phyloP scores from a whole-genome alignment of 2,797 vertebrate species.

The Hemibagrus guttatus region DNA sequence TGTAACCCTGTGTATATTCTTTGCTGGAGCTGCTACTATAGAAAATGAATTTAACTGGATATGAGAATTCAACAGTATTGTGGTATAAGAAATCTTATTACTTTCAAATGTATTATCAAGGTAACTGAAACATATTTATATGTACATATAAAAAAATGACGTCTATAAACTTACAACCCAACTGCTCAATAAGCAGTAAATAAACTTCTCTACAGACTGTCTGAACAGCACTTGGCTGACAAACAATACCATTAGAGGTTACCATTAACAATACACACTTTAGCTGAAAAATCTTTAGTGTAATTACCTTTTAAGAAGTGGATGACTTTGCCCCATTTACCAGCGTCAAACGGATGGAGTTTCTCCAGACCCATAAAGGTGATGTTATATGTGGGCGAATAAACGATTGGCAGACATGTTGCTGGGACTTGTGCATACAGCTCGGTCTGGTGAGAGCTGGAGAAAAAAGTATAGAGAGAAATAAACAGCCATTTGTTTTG shows the following conservation, averaged over 20 bases:
- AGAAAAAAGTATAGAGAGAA: background rate
- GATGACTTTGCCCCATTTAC: slow-evolving; percentile 97
- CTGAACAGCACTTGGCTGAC: background rate
- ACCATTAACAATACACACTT: background rate
- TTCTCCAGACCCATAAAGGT: slow-evolving; percentile 96
- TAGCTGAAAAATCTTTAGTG: background rate
- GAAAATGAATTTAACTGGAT: background rate
- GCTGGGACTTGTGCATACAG: slow-evolving; percentile 77
- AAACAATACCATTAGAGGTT: slow-evolving; percentile 14
- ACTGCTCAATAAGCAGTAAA: background rate
- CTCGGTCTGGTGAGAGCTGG: slow-evolving; percentile 81
- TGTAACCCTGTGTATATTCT: background rate
- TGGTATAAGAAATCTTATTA: background rate
- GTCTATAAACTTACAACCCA: background rate
- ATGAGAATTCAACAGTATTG: background rate
- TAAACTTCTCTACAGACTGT: background rate
- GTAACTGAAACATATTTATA: too few species aligned
- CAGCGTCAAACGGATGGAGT: slow-evolving; percentile 93
- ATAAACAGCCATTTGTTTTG: background rate
- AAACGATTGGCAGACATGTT: slow-evolving; percentile 86
- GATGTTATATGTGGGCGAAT: slow-evolving; percentile 93
- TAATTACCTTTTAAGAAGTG: slow-evolving; percentile 88
- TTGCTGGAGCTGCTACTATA: background rate
- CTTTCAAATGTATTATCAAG: background rate
- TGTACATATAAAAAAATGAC: background rate